Evolutionary conservation across 2,113 vertebrate genomes (phyloP).

Genomic region (Typhlomys cinereus): DNA sequence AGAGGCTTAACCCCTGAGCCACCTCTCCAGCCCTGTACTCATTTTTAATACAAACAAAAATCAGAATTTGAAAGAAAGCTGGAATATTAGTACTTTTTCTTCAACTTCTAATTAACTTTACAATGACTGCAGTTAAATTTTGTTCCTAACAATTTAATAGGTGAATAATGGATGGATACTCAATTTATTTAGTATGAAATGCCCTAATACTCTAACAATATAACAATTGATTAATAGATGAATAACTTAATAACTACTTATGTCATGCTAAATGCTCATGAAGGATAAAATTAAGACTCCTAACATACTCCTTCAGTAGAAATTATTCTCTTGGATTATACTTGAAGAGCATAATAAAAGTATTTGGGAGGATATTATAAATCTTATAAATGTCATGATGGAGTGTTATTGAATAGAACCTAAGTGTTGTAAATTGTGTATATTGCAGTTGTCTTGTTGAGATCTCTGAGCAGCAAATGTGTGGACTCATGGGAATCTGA

Average conservation of each 20-base stretch:
- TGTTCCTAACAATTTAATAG: not conserved
- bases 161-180: not conserved
- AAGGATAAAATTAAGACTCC: not conserved
- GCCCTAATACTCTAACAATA: not conserved
- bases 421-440: not conserved
- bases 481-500: not conserved
- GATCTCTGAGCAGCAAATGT: not conserved
- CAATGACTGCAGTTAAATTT: not conserved
- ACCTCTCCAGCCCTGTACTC: too few relatives aligned
- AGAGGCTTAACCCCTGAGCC: too few relatives aligned
- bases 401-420: not conserved
- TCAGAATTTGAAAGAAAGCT: not conserved
- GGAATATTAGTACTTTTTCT: not conserved
- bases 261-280: not conserved
- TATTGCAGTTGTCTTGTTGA: not conserved
- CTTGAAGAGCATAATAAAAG: not conserved
- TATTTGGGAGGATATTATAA: not conserved
- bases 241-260: not conserved
- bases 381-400: not conserved
- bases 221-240: not conserved
- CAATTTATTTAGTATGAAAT: not conserved
- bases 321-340: not conserved
- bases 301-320: not conserved
- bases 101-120: not conserved
- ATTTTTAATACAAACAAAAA: conserved; percentile 61